Conservation (phyloP, 2,797 vertebrate species). For the Channa striata region DNA sequence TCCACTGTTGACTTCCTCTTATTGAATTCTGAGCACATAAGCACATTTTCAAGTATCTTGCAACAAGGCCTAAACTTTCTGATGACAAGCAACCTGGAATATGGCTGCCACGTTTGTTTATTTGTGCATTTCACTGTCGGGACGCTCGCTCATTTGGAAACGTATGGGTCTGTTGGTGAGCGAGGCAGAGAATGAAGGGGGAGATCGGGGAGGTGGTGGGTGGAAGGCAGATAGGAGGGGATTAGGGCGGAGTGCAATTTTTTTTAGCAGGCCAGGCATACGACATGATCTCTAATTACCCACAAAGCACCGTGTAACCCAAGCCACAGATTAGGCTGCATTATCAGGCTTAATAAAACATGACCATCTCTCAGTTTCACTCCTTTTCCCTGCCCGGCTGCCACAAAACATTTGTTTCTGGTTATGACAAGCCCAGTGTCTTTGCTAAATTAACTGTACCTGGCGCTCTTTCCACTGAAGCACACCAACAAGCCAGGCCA, state of each 20-base stretch:
- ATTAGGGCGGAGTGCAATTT: slow-evolving; percentile 80
- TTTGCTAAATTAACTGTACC: slow-evolving; percentile 25
- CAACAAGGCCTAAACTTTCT: slow-evolving; percentile 44
- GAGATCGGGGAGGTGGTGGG: slow-evolving; percentile 62
- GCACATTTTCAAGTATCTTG: slow-evolving; percentile 65
- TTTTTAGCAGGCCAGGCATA: slow-evolving; percentile 73
- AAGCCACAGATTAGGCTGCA: slow-evolving; percentile 78
- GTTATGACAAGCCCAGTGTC: slow-evolving; percentile 34
- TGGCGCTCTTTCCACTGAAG: slow-evolving; percentile 36
- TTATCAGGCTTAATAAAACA: slow-evolving; percentile 85
- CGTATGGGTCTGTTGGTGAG: slow-evolving; percentile 19
- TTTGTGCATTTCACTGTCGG: slow-evolving; percentile 48
- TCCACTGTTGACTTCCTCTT: slow-evolving; percentile 76
- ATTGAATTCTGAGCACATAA: slow-evolving; percentile 76
- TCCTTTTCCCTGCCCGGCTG: slow-evolving; percentile 56
- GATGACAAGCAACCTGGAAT: slow-evolving; percentile 63
- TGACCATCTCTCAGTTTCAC: slow-evolving; percentile 77
- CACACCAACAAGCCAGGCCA: no score
- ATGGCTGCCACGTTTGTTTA: slow-evolving; percentile 65
- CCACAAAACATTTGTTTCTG: slow-evolving; percentile 68
- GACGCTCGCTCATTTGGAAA: slow-evolving; percentile 51
- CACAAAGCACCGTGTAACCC: slow-evolving; percentile 81
- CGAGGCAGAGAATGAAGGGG: slow-evolving; percentile 42
- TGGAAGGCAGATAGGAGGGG: slow-evolving; percentile 71
- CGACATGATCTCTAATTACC: slow-evolving; percentile 84